Conservation (phyloP, 2,797 vertebrate genomes). For the Iguana delicatissima region DNA sequence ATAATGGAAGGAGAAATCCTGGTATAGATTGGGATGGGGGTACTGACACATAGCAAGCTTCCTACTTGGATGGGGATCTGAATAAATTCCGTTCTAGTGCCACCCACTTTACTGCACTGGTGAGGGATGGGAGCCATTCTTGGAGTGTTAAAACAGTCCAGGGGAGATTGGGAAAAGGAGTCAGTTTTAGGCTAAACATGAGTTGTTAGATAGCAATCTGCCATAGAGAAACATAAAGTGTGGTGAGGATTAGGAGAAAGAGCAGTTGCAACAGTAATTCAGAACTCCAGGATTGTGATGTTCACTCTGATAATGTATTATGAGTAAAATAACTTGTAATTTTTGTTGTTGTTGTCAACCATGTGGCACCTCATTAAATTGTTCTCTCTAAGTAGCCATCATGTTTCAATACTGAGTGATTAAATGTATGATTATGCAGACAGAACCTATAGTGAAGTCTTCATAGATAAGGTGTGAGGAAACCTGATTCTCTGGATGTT, state of each 20-base stretch:
- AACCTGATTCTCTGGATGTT: no score
- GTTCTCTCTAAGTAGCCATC: neutral
- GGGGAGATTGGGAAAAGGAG: neutral
- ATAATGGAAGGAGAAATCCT: neutral
- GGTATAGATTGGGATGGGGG: neutral
- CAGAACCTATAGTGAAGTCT: neutral
- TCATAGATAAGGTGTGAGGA: no score
- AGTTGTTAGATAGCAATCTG: neutral
- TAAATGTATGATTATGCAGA: neutral
- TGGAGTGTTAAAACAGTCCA: neutral
- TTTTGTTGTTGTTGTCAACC: neutral
- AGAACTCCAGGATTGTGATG: neutral
- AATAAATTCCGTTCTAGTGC: neutral
- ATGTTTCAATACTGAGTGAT: neutral
- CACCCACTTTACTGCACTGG: neutral
- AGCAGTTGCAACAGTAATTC: neutral
- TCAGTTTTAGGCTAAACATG: neutral
- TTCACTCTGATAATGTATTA: neutral
- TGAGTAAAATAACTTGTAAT: neutral
- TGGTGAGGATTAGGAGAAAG: neutral
- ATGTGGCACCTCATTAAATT: neutral
- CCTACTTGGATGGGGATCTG: neutral
- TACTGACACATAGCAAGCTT: neutral
- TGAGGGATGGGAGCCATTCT: neutral
- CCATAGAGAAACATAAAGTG: neutral